These are phyloP conservation scores for Tachystola acroxantha DNA, from an alignment of 2,888 invertebrate genomes.

Conservation along the genomic window DNA sequence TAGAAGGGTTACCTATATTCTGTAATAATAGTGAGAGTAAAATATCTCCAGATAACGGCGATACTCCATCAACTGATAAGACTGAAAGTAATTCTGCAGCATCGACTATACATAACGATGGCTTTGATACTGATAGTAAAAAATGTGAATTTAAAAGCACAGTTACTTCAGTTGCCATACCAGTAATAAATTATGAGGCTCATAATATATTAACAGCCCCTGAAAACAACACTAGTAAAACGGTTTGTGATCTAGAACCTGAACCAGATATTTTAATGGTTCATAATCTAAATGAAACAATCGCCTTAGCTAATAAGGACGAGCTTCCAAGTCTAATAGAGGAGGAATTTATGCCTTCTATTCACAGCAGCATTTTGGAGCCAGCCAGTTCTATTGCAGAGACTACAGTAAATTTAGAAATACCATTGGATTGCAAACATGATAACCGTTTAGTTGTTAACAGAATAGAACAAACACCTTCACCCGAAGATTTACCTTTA, in stretches of 20 bases:
- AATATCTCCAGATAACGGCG: slow-evolving; percentile 67
- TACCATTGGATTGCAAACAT: slow-evolving; percentile 71
- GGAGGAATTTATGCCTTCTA: slow-evolving; percentile 81
- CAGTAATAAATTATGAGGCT: slow-evolving; percentile 44
- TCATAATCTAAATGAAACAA: slow-evolving; percentile 16
- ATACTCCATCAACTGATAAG: slow-evolving; percentile 78
- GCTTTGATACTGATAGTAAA: slow-evolving; percentile 37
- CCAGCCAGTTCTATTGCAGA: slow-evolving; percentile 73
- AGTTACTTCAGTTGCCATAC: slow-evolving; percentile 43
- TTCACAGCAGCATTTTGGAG: slow-evolving; percentile 79
- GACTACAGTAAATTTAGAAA: slow-evolving; percentile 74
- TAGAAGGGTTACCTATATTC: slow-evolving; percentile 78
- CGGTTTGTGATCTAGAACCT: slow-evolving; percentile 12
- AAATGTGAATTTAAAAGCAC: slow-evolving; percentile 9
- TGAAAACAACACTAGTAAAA: slow-evolving; percentile 16
- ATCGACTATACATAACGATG: slow-evolving; percentile 71
- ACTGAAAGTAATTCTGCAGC: slow-evolving; percentile 74
- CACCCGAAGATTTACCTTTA: slow-evolving; percentile 89
- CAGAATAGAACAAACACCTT: slow-evolving; percentile 88
- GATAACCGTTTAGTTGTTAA: slow-evolving; percentile 50
- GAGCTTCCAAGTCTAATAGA: slow-evolving; percentile 56
- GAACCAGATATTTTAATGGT: slow-evolving; percentile 1
- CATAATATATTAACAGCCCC: slow-evolving; percentile 24
- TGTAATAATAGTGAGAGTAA: slow-evolving; percentile 63
- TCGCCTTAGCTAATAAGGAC: slow-evolving; percentile 33